A percentile compares a stretch with the other conserved stretches of the same genome.
Conservation (phyloP, 2,797 vertebrate species). For the Dermochelys coriacea region DNA sequence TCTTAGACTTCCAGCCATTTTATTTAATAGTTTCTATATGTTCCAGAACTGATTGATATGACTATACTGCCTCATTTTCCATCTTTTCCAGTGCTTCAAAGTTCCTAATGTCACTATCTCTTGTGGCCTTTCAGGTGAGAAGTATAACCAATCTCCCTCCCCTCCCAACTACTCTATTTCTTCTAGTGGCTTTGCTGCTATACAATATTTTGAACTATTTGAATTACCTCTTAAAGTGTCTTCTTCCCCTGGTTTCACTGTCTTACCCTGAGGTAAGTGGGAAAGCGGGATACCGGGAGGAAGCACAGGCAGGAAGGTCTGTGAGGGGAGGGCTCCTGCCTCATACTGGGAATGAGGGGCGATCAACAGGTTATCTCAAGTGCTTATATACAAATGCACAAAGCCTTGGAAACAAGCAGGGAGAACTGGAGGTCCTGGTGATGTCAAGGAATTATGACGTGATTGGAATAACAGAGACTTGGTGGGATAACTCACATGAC, state of each 20-base stretch:
- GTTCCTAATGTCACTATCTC: neutral
- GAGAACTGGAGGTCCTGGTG: too few relatives aligned
- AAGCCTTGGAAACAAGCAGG: too few relatives aligned
- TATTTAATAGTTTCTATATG: neutral
- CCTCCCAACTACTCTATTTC: neutral
- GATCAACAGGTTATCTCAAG: too few relatives aligned
- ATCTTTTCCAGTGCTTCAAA: neutral
- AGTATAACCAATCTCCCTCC: neutral
- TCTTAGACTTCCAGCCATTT: neutral
- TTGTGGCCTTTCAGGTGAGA: neutral
- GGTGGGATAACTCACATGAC: too few relatives aligned
- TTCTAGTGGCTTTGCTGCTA: neutral
- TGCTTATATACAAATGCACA: too few relatives aligned
- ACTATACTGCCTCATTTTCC: neutral
- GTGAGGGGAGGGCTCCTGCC: too few relatives aligned
- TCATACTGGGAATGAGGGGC: too few relatives aligned
- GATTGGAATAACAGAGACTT: too few relatives aligned
- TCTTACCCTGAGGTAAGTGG: too few relatives aligned
- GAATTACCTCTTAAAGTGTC: neutral
- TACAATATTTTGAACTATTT: neutral
- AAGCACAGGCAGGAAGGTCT: too few relatives aligned
- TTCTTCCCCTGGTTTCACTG: neutral
- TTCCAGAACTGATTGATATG: neutral
- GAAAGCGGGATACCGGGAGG: too few relatives aligned
- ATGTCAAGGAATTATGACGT: too few relatives aligned